Evolutionary conservation across 2,113 vertebrate species (phyloP), one percentile per base, ranked within the genome.

Genomic region (Campylorhamphus procurvoides): DNA sequence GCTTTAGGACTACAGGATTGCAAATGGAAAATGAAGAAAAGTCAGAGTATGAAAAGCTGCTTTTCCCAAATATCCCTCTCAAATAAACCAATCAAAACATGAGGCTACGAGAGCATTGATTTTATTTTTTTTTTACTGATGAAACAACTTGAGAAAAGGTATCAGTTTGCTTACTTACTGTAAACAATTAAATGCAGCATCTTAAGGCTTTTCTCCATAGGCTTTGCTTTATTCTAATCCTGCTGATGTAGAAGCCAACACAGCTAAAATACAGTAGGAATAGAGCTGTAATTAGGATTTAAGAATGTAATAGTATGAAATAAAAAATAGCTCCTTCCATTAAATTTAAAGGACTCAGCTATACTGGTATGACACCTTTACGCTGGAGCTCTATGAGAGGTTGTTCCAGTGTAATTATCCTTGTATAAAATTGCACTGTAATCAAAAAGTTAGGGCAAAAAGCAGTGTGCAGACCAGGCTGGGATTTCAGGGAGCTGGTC

Each of bases 391-490:
- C 35, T 79, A 35, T 8, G n/a, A 92, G 80, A 60, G 40, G 49
- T 62, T 86, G 60, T 64, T 86, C 60, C 56, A 87, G 28, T 84
- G 39, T 84, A 64, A 95, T 96, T 93, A 87, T 88, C 44, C 49
- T 84, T 33, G 28, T 68, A 69, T 60, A 92, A 92, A 92, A 94
- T 6, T 89, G 69, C 40, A 68, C 53, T 81, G 64, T 82, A 96
- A 93, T 92, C 6, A 90, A 92, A 93, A 96, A 92, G 82, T 80
- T 90, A 93, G 69, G 90, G 66, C 76, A 95, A 96, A 94, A 93
- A 90, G 20, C 64, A 89, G 75, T 80, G 52, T 68, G 73, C 69
- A 93, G 79, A 52, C 86, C 88, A 84, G 83, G 62, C 79, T 90
- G 83, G 56, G 90, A 78, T 96, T 96, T 95, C 96, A 90, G 35